phyloP scores from a whole-genome alignment of 2,888 invertebrate species.

The Dasypogon diadema region DNA sequence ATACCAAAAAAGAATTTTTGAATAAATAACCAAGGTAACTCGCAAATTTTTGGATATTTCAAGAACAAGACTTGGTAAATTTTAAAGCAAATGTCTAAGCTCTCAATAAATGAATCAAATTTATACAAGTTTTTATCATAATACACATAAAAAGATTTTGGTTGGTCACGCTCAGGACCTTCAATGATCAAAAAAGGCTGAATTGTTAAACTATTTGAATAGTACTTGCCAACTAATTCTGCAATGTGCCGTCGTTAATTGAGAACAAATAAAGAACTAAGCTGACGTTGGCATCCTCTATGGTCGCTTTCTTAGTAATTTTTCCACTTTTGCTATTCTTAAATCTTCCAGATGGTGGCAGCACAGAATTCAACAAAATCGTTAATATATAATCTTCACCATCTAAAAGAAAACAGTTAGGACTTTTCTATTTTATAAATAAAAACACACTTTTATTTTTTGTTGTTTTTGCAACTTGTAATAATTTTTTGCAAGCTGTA shows the following conservation, averaged over 20 bases:
- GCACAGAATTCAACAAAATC: too few species aligned
- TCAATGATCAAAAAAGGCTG: slow-evolving; percentile 57
- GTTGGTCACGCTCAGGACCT: slow-evolving; percentile 44
- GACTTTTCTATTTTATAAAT: too few species aligned
- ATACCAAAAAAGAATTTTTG: slow-evolving; percentile 41
- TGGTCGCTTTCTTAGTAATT: too few species aligned
- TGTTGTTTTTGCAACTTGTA: too few species aligned
- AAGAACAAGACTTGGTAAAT: slow-evolving; percentile 40
- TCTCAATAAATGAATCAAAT: slow-evolving; percentile 44
- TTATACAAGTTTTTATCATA: slow-evolving; percentile 54
- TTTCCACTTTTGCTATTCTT: too few species aligned
- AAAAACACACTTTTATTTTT: too few species aligned
- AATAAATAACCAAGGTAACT: slow-evolving; percentile 31
- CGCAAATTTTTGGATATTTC: slow-evolving; percentile 35
- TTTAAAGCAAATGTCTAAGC: slow-evolving; percentile 46
- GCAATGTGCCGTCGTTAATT: slow-evolving; percentile 56
- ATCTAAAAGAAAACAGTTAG: too few species aligned
- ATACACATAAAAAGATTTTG: slow-evolving; percentile 54
- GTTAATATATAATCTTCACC: slow-evolving; percentile 14
- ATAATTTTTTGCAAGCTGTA: too few species aligned
- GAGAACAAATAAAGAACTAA: slow-evolving; percentile 53
- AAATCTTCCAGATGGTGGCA: too few species aligned
- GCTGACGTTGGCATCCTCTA: slow-evolving; percentile 29
- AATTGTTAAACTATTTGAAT: slow-evolving; percentile 55
- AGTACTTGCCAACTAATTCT: slow-evolving; percentile 55